Base-by-base conservation (phyloP, 37 sponge, comb jelly and placozoan genomes). In the Mnemiopsis leidyi region DNA sequence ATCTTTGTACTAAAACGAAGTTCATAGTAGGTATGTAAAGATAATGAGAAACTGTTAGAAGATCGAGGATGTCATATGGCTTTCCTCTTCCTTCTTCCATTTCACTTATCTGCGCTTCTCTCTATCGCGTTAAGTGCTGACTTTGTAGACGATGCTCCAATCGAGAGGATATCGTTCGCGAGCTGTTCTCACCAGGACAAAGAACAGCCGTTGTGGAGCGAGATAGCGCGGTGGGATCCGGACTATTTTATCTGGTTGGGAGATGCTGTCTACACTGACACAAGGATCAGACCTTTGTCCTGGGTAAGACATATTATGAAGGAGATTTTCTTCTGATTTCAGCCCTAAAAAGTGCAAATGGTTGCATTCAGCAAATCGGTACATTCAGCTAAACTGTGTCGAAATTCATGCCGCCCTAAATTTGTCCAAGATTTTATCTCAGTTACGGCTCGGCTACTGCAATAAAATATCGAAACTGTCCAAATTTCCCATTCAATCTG, bases 191-290 rank as follows among this genome's bases (percentile, higher is more conserved):
- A 85, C 61, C 90, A 85, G 26, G 90, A 85, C 48, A 39, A 1
- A 33, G 90, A 85, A 39, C 90, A 85, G 90, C 90, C 90, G 23
- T 38, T 85, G 38, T 85, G 90, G 90, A 40, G 90, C 3, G 90
- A 85, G 26, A 85, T 85, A 85, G 90, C 90, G 26, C 90, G 90
- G 29, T 85, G 90, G 90, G 90, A 85, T 23, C 90, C 90, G 23
- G 90, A 85, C 90, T 85, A 85, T 38, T 85, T 85, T 28, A 85
- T 85, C 90, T 85, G 90, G 90, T 32, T 85, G 3, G 90, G 90
- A 23, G 90, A 85, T 85, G 90, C 90, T 26, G 90, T 85, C 61
- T 85, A 85, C 61, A 32, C 90, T n/a, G 90, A 85, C 26, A 39
- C 90, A n/a, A 38, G 90, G 61, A 23, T 32, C 67, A 23, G 31